Percentiles rank a stretch among this genome's conserved stretches.
phyloP scores from a whole-genome alignment of 2,797 vertebrate species.

The Schizopygopsis malacanthus region DNA sequence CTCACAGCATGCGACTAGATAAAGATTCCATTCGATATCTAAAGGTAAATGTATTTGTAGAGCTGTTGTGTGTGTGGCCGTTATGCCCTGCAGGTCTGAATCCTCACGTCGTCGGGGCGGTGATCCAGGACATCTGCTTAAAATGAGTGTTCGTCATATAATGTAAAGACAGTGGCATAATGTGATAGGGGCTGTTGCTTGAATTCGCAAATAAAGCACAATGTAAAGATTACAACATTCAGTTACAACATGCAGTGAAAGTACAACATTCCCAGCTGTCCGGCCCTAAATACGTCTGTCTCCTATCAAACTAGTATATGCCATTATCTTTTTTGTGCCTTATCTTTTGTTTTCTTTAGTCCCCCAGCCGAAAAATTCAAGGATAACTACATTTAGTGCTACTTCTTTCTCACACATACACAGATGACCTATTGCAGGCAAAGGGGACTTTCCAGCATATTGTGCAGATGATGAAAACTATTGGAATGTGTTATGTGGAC shows the following conservation, averaged over 20 bases:
- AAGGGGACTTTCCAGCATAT: conserved; percentile 22
- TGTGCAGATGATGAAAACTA: conserved; percentile 1
- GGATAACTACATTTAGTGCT: neutral
- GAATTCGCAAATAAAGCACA: neutral
- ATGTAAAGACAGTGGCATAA: conserved; percentile 3
- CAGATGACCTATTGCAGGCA: neutral
- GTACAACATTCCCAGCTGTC: neutral
- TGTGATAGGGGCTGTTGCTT: neutral
- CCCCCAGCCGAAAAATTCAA: neutral
- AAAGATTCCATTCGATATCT: conserved; percentile 25
- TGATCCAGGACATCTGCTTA: conserved; percentile 33
- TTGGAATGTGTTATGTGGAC: neutral
- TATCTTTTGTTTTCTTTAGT: conserved; percentile 18
- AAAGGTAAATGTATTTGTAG: conserved; percentile 1
- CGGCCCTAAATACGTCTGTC: neutral
- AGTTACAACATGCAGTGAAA: too few relatives aligned
- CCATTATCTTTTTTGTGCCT: neutral
- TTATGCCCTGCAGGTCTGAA: neutral
- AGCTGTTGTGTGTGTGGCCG: conserved; percentile 18
- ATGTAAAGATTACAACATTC: neutral
- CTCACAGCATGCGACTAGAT: conserved; percentile 30
- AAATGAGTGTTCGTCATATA: neutral
- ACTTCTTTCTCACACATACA: neutral
- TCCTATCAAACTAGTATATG: neutral
- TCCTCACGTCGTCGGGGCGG: neutral